phyloP scores from a whole-genome alignment of 64 coral and sea anemone genomes.

The Actinia tenebrosa region DNA sequence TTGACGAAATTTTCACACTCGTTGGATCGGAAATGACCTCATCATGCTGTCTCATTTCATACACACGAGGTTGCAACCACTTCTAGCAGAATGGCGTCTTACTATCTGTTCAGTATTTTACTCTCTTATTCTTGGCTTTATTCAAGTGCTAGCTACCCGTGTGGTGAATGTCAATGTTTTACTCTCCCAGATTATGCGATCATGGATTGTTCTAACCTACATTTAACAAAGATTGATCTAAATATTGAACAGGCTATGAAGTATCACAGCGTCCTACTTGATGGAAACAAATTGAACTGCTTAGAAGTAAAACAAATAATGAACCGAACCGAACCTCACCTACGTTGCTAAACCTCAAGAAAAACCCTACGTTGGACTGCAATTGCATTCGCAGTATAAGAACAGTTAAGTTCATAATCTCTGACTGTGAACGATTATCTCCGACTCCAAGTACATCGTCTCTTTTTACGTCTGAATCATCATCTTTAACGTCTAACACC shows the following conservation, averaged over 20 bases:
- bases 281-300: constrained; percentile 3
- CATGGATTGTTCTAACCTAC: neutral
- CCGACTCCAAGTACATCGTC: neutral
- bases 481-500: neutral
- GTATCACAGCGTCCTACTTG: neutral
- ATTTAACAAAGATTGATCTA: neutral
- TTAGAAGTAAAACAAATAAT: neutral
- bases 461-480: neutral
- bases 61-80: neutral
- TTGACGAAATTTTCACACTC: neutral
- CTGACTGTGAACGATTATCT: neutral
- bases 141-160: neutral
- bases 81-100: neutral
- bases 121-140: neutral
- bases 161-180: too few relatives aligned
- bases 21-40: neutral
- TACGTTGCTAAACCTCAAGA: neutral
- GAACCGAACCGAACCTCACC: neutral
- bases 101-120: neutral
- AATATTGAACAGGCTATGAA: neutral
- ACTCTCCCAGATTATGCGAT: too few relatives aligned
- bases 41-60: neutral
- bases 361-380: neutral
- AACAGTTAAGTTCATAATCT: constrained; percentile 1
- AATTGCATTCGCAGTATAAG: neutral